Evolutionary conservation across 2,888 invertebrate species (phyloP).

Genomic region (Blomia tropicalis): DNA sequence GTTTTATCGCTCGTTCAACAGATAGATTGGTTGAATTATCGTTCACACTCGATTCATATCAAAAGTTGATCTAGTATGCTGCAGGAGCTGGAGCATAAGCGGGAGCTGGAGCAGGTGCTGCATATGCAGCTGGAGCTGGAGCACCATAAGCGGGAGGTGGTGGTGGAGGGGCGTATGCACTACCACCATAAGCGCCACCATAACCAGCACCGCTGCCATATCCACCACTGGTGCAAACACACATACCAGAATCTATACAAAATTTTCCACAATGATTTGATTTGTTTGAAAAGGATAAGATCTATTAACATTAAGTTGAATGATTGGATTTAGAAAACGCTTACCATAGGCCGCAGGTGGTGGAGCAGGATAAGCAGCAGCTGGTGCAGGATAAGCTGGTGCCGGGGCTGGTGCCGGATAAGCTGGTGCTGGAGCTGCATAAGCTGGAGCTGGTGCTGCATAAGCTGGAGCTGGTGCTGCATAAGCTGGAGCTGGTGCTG

Average conservation of each 20-base stretch:
- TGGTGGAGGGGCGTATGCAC: neutral
- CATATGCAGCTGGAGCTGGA: neutral
- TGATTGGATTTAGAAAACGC: too few species aligned
- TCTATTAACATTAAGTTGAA: too few species aligned
- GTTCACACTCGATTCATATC: too few species aligned
- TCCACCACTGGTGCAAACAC: conserved; percentile 2
- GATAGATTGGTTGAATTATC: too few species aligned
- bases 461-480: conserved; percentile 1
- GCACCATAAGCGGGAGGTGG: neutral
- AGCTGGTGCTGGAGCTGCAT: neutral
- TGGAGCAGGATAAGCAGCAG: conserved; percentile 6
- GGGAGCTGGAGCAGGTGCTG: neutral
- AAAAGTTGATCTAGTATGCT: too few species aligned
- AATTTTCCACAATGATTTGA: too few species aligned
- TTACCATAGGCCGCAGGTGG: neutral
- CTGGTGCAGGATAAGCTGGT: neutral
- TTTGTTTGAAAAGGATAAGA: too few species aligned
- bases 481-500: neutral
- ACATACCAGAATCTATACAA: neutral
- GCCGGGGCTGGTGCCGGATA: neutral
- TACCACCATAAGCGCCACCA: conserved; percentile 5
- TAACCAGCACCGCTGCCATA: neutral
- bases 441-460: conserved; percentile 3
- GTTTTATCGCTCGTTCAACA: too few species aligned
- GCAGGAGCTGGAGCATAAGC: neutral